These are phyloP conservation scores for Peromyscus leucopus DNA, from an alignment of 2,113 vertebrate species.

Conservation along the genomic window DNA sequence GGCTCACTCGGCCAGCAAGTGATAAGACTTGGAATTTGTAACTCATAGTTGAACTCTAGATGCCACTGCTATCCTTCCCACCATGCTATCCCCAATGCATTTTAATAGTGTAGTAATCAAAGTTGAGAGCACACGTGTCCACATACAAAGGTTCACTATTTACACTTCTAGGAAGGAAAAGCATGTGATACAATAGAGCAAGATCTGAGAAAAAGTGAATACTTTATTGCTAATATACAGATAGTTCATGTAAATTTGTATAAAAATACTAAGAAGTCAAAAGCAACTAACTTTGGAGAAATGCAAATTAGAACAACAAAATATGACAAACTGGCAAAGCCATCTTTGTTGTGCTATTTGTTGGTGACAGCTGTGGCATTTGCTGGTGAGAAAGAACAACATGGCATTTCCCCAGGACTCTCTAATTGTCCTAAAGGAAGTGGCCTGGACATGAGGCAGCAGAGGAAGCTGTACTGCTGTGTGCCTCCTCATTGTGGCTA, in stretches of 20 bases:
- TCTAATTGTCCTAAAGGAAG: not conserved
- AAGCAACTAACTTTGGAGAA: not conserved
- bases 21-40: not conserved
- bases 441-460: not conserved
- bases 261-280: not conserved
- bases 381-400: not conserved
- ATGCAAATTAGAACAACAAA: constrained; percentile 21
- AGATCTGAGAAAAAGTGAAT: not conserved
- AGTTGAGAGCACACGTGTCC: not conserved
- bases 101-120: not conserved
- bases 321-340: not conserved
- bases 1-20: not conserved
- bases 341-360: not conserved
- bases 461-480: not conserved
- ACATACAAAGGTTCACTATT: not conserved
- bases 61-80: not conserved
- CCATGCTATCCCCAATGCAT: not conserved
- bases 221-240: not conserved
- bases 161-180: not conserved
- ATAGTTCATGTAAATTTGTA: not conserved
- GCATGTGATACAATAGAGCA: not conserved
- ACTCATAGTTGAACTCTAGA: not conserved
- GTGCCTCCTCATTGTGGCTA: not conserved
- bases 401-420: too few species aligned
- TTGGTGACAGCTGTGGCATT: not conserved